Evolutionary conservation across 2,113 vertebrate species (phyloP).

Genomic region (Ciconia stormi): DNA sequence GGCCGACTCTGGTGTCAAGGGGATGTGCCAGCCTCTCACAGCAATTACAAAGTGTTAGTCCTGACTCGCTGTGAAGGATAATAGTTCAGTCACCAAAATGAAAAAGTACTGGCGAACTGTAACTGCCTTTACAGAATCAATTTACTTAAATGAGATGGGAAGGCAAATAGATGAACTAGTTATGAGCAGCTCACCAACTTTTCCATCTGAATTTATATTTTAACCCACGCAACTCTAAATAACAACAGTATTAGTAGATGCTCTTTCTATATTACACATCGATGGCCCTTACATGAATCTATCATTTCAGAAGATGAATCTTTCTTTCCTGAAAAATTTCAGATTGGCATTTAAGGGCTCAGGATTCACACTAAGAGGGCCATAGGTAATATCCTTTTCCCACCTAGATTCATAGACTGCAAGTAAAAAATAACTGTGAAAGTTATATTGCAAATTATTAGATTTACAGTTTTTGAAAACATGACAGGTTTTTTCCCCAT

Average conservation of each 20-base stretch:
- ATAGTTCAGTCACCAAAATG: background rate
- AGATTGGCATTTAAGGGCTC: background rate
- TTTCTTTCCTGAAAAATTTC: background rate
- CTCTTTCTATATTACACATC: background rate
- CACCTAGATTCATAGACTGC: background rate
- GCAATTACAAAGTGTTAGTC: slow-evolving; percentile 33
- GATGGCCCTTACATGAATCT: background rate
- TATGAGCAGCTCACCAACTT: background rate
- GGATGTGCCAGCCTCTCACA: background rate
- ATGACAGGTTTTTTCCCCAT: background rate
- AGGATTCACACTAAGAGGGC: background rate
- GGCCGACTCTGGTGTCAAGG: background rate
- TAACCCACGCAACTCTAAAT: background rate
- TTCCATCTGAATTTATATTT: background rate
- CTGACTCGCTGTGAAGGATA: slow-evolving; percentile 7
- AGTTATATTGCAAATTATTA: background rate
- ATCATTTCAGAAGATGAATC: background rate
- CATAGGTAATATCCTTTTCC: background rate
- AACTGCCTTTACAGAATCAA: background rate
- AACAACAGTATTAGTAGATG: background rate
- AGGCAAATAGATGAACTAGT: background rate
- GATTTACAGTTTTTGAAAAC: slow-evolving; percentile 9
- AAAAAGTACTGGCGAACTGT: background rate
- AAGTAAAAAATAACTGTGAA: slow-evolving; percentile 12
- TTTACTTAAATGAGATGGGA: background rate